A percentile compares a stretch with the other conserved stretches of the same genome.
These are phyloP conservation scores for Leptosomus discolor DNA, from an alignment of 2,113 vertebrate genomes.

Conservation along the genomic window DNA sequence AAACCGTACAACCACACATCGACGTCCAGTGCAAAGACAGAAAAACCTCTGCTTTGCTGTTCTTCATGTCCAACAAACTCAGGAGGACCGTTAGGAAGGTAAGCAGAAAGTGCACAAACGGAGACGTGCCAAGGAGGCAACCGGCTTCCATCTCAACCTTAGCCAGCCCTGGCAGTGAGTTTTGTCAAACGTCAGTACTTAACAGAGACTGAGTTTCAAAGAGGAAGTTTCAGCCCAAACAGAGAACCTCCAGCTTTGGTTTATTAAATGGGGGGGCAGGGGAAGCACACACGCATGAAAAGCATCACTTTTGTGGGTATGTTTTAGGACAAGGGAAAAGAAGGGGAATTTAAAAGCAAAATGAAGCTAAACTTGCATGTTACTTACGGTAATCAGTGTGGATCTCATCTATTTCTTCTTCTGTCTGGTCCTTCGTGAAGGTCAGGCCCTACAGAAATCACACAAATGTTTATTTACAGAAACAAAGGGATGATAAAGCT, in stretches of 20 bases:
- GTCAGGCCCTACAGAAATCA: constrained; percentile 79
- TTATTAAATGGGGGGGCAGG: accelerated
- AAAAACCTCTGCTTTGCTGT: neutral
- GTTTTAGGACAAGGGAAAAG: neutral
- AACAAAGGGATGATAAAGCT: neutral
- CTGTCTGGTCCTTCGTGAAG: constrained; percentile 88
- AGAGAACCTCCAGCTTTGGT: neutral
- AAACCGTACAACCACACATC: neutral
- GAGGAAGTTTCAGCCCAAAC: neutral
- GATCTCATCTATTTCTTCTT: constrained; percentile 88
- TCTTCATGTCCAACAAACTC: neutral
- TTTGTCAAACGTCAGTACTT: neutral
- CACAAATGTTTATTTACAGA: neutral
- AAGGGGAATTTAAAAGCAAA: neutral
- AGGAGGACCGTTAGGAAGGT: too few species aligned
- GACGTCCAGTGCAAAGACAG: too few species aligned
- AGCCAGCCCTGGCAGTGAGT: neutral
- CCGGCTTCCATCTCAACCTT: neutral
- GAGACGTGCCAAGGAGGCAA: neutral
- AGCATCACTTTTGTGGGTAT: neutral
- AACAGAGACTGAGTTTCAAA: neutral
- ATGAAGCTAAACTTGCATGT: neutral
- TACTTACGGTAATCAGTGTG: constrained; percentile 91
- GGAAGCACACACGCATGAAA: neutral
- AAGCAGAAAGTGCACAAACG: neutral